Base-by-base conservation (phyloP, 2,113 vertebrate species). In the Indicator maculatus region DNA sequence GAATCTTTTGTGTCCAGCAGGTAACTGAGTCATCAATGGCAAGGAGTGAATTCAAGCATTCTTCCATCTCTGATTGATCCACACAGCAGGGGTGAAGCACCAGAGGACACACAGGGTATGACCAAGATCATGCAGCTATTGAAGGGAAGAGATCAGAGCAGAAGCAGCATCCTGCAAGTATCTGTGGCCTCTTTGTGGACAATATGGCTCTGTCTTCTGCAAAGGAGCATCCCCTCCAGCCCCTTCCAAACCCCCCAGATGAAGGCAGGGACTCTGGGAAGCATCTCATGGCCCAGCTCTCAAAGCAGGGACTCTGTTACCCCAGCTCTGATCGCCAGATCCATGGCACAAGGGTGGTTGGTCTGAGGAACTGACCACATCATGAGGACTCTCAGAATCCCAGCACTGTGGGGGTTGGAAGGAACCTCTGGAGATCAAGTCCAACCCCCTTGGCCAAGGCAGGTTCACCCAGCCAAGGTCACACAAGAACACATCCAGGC, bases 111-210 rank as follows among this genome's bases (percentile, higher is more conserved):
- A 3, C 1, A 16, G 1, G 30, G 87, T 83, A 44, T 86, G 91
- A 89, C 91, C 78, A 6, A 28, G 78, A 94, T 94, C 96, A 94
- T 1, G 69, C 93, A 85, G 78, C 89, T n/a, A 80, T 74, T 91
- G 88, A 93, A 86, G 85, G 5, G 52, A 58, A 21, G 89, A 91
- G 90, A 91, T 61, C 36, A 92, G 84, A 92, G 96, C 63, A 44
- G 63, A 23, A 38, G 0, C 8, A 75, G 81, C 1, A 7, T 17
- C 70, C 83, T 71, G 45, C 13, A 59, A 17, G 8, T 45, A 16
- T 75, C 91, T 23, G 81, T 27, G 93, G 93, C 75, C 82, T 60
- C 5, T 33, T 0, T 7, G 28, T 1, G 28, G 75, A 96, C 93
- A 96, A 93, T 83, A 53, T 9, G 21, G 15, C 93, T 90, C 95